Conservation (phyloP, 2,113 vertebrate species). For the Microcebus lehilahytsara region DNA sequence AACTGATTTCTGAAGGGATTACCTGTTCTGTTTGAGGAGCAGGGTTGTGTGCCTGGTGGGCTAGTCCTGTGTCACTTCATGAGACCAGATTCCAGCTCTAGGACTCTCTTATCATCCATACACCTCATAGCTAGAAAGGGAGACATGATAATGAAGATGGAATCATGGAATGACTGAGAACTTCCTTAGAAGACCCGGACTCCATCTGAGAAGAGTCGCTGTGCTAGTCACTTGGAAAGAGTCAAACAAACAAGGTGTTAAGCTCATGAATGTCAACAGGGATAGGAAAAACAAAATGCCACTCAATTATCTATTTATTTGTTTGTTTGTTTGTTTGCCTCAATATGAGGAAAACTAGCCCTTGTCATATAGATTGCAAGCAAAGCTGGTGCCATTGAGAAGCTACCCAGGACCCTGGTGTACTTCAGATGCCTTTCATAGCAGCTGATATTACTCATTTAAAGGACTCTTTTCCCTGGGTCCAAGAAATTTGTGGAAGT, state of each 20-base stretch:
- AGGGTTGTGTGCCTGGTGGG: rapidly evolving
- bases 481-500: background rate
- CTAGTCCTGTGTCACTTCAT: background rate
- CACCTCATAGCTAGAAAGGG: background rate
- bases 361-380: background rate
- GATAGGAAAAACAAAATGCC: background rate
- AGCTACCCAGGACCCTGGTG: background rate
- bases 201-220: background rate
- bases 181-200: background rate
- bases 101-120: no score
- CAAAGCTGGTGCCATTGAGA: background rate
- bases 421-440: background rate
- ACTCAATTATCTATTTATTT: background rate
- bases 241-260: background rate
- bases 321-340: background rate
- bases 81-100: background rate
- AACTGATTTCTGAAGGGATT: background rate
- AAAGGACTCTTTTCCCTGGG: background rate
- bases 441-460: background rate
- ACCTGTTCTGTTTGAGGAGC: background rate
- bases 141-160: background rate
- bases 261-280: background rate
- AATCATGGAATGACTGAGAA: background rate
- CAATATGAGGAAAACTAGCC: background rate
- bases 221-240: background rate